Evolutionary conservation across 2,797 vertebrate species (phyloP), one percentile per base, ranked within the genome.

Genomic region (Amblyraja radiata): DNA sequence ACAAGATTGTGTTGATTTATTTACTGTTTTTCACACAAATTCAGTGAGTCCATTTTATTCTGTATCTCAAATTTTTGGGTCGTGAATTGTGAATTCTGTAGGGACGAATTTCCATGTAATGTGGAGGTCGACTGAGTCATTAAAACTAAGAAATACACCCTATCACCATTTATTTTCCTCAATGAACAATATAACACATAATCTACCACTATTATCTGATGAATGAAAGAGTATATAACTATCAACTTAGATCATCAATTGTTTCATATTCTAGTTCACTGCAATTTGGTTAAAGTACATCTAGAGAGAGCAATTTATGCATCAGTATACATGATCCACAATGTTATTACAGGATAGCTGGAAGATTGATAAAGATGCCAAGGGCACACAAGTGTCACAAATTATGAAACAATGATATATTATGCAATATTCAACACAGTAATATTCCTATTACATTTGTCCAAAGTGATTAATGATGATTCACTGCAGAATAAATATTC

Each of bases 361-460:
- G 32, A 92, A 92, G 90, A 92, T 92, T 92, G 71, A 76, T 92
- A 92, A 76, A 92, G 71, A n/a, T 28, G 90, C 90, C 90, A 71
- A 74, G 14, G 90, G 90, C 90, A 92, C 39, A 91, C 90, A 92
- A 76, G 23, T 92, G 90, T 92, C 90, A 92, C 90, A 76, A 92
- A 39, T 76, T 74, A 92, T 92, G 90, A 92, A 92, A 76, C 90
- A 92, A 92, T 92, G 90, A 92, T 92, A 76, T 92, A 92, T 92
- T 54, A 25, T n/a, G 90, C 21, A 92, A 92, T 92, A 92, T 92
- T 92, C 90, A 92, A 92, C 39, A 92, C 25, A 54, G 71, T 92
- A 58, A 76, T 92, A 92, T 76, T 92, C 23, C 90, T 65, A 74
- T 23, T 74, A 73, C 71, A 46, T 73, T 76, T 92, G 90, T 28